These are phyloP conservation scores for Elysia chlorotica DNA, from an alignment of 1,140 invertebrate genomes.

Conservation along the genomic window DNA sequence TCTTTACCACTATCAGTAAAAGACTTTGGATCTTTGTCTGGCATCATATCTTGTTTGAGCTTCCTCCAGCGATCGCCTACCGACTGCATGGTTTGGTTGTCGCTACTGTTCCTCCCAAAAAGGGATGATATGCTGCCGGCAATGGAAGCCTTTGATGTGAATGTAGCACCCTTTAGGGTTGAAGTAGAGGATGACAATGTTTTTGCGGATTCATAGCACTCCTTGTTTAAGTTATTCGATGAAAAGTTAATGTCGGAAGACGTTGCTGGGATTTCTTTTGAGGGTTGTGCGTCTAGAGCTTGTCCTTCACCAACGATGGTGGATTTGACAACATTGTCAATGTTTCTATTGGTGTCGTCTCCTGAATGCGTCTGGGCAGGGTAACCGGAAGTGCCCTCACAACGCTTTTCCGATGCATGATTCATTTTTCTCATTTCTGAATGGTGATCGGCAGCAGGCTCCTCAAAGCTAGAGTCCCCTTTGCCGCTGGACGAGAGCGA, in stretches of 20 bases:
- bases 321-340: not conserved
- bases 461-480: slow-evolving; percentile 6
- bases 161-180: not conserved
- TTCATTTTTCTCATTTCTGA: too few relatives aligned
- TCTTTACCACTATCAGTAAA: not conserved
- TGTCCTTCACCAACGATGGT: not conserved
- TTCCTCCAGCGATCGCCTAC: slow-evolving; percentile 12
- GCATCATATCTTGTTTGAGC: not conserved
- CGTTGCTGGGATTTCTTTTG: not conserved
- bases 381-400: too few relatives aligned
- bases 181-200: not conserved
- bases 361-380: too few relatives aligned
- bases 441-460: not conserved
- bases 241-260: not conserved
- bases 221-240: not conserved
- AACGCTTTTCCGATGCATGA: too few relatives aligned
- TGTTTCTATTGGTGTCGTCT: too few relatives aligned
- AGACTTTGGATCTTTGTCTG: not conserved
- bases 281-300: not conserved
- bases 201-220: not conserved
- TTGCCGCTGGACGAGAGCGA: slow-evolving; percentile 11
- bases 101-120: not conserved
- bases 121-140: slow-evolving; percentile 6
- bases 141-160: not conserved
- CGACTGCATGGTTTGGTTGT: not conserved